A percentile compares a stretch with the other conserved stretches of the same genome.
Evolutionary conservation across 2,888 invertebrate species (phyloP).

Genomic region (Boloria selene): DNA sequence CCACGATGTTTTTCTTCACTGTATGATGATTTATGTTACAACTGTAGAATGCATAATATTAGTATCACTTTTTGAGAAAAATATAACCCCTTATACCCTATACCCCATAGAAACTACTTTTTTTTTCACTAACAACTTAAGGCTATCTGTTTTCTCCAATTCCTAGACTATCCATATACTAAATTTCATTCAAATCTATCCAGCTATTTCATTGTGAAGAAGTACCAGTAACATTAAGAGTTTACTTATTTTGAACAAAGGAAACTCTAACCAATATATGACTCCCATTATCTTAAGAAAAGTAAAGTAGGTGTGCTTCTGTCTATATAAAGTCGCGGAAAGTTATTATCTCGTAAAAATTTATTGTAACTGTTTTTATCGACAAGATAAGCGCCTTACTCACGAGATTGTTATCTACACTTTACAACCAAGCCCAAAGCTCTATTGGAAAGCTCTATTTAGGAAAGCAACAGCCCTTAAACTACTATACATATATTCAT

Average conservation of each 20-base stretch:
- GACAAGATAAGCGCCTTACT: conserved; percentile 27
- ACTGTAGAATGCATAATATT: too few species aligned
- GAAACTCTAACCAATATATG: background rate
- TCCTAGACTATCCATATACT: too few species aligned
- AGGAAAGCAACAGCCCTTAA: conserved; percentile 18
- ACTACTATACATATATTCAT: background rate
- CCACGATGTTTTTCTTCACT: too few species aligned
- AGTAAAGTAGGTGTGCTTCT: background rate
- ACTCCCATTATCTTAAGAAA: background rate
- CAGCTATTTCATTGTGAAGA: too few species aligned
- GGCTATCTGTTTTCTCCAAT: too few species aligned
- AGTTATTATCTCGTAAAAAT: conserved; percentile 23
- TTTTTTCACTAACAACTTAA: too few species aligned
- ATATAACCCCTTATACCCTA: too few species aligned
- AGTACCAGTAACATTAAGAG: background rate
- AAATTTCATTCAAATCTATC: too few species aligned
- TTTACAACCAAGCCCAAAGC: conserved; percentile 24
- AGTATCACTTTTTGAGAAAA: too few species aligned
- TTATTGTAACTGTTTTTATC: conserved; percentile 28
- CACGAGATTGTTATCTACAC: conserved; percentile 29
- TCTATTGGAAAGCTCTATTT: conserved; percentile 22
- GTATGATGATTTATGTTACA: too few species aligned
- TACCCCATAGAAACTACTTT: too few species aligned
- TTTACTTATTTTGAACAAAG: too few species aligned
- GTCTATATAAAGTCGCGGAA: conserved; percentile 17